Evolutionary conservation across 64 coral and sea anemone species (phyloP).

Genomic region (Acropora tenuis): DNA sequence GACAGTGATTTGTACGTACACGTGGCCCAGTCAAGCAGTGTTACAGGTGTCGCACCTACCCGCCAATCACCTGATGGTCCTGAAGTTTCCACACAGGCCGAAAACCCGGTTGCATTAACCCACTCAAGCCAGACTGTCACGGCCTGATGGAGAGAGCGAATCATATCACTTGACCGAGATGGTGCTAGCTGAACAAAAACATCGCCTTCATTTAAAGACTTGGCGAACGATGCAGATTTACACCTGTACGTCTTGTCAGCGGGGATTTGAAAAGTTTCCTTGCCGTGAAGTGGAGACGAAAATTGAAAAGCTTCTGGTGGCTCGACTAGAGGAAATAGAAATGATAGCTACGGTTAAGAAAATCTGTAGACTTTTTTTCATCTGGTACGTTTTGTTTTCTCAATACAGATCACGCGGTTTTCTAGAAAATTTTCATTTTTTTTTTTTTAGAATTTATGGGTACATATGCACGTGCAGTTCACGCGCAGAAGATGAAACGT

Average conservation of each 20-base stretch:
- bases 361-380: too few relatives aligned
- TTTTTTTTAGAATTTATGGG: too few relatives aligned
- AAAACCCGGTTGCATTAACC: slow-evolving; percentile 16
- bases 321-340: background rate
- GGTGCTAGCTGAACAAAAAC: slow-evolving; percentile 7
- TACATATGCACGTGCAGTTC: too few relatives aligned
- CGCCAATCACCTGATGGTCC: slow-evolving; percentile 3
- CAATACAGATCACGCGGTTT: too few relatives aligned
- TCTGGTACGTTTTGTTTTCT: too few relatives aligned
- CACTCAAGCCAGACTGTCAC: slow-evolving; percentile 42
- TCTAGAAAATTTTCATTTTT: too few relatives aligned
- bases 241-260: background rate
- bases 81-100: slow-evolving; percentile 22
- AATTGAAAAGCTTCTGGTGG: background rate
- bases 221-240: background rate
- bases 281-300: background rate
- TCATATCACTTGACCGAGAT: slow-evolving; percentile 13
- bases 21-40: too few relatives aligned
- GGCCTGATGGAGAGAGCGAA: background rate
- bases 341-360: too few relatives aligned
- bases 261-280: background rate
- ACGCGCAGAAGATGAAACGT: too few relatives aligned
- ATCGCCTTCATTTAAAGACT: background rate
- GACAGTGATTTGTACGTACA: too few relatives aligned
- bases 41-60: background rate